Base-by-base conservation (phyloP, 2,797 vertebrate species). In the Telmatherina bonti region DNA sequence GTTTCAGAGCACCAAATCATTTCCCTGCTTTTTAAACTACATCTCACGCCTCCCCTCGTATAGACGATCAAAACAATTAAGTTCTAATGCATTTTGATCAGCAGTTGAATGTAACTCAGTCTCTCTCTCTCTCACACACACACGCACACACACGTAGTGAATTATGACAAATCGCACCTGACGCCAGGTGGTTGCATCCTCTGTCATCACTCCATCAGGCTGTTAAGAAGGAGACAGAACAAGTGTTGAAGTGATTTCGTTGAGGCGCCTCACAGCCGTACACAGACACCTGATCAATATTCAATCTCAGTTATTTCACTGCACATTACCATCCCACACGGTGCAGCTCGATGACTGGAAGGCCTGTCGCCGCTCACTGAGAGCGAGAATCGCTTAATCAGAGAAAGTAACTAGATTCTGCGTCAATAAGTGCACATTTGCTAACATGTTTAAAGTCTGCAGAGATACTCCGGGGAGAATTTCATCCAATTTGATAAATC, bases 231-330 rank as follows among this genome's bases (percentile, higher is more conserved):
- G 80, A 86, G 80, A 81, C 70, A 63, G 83, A 84, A 79, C 79
- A 73, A 77, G 82, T 79, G 81, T 84, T 83, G 74, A 79, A 81
- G 82, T 79, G 84, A 90, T 89, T 89, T 77, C 75, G 54, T 65
- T 26, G 65, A 86, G 87, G 82, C 62, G 75, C 82, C 82, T 78
- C 57, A 0, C 67, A 76, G 84, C 81, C 62, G 78, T 78, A 83
- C 77, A 86, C 68, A 74, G 65, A 59, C 63, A 54, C 71, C 83
- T 88, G 85, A 93, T 93, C 92, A 90, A 92, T 93, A 91, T 90
- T 90, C 91, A 89, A 88, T 92, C 87, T 78, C 74, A 69, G 69
- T 89, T 86, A 84, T 91, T 88, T 86, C 84, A 72, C 80, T 74
- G 72, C 62, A 57, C 87, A 84, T 90, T 84, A 84, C 63, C 83